phyloP scores from a whole-genome alignment of 2,888 invertebrate species.

The Sipha maydis region DNA sequence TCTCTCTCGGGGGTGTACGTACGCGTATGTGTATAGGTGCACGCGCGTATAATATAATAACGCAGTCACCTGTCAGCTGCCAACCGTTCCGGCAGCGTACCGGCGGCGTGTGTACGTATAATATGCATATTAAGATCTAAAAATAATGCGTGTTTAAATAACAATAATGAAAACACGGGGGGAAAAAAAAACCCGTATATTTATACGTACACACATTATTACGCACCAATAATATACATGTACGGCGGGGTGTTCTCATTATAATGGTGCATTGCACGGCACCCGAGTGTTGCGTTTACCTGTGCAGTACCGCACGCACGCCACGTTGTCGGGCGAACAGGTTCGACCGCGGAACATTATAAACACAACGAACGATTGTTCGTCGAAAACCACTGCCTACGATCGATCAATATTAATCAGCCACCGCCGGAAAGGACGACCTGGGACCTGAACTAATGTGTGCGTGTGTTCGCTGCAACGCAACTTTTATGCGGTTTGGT shows the following conservation, averaged over 20 bases:
- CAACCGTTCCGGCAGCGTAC: conserved; percentile 35
- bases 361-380: neutral
- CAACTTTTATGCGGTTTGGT: no score
- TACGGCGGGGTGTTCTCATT: neutral
- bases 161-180: neutral
- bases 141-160: conserved; percentile 28
- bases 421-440: neutral
- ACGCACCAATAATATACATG: neutral
- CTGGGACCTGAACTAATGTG: no score
- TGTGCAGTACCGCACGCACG: neutral
- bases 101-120: neutral
- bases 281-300: neutral
- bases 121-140: conserved; percentile 13
- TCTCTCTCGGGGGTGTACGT: neutral
- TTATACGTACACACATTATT: neutral
- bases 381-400: neutral
- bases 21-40: neutral
- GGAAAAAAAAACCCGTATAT: neutral
- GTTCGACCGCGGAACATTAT: neutral
- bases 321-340: neutral
- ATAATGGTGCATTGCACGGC: neutral
- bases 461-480: no score
- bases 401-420: conserved; percentile 2
- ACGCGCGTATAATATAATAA: conserved; percentile 38
- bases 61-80: conserved; percentile 61